These are phyloP conservation scores for Chaenocephalus aceratus DNA, from an alignment of 2,113 vertebrate genomes.

Conservation along the genomic window DNA sequence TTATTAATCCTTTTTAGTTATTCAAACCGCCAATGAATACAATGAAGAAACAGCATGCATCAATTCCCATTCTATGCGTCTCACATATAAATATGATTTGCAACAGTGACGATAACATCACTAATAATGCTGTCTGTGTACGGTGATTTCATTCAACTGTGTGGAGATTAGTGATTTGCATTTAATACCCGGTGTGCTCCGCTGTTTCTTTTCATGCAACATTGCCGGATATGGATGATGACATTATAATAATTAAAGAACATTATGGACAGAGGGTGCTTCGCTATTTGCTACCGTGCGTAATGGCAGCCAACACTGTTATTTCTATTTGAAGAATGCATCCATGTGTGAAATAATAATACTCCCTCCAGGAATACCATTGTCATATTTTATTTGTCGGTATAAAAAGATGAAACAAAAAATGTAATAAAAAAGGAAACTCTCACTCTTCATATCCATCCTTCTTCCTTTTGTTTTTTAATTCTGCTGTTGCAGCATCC, in stretches of 20 bases:
- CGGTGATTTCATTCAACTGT: conserved; percentile 78
- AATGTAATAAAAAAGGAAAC: conserved; percentile 69
- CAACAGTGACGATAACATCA: conserved; percentile 73
- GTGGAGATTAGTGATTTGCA: conserved; percentile 81
- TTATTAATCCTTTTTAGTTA: background rate
- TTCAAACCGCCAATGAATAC: conserved; percentile 17
- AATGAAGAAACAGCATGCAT: conserved; percentile 26
- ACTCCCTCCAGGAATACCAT: conserved; percentile 82
- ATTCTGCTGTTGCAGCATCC: conserved; percentile 87
- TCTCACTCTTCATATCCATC: conserved; percentile 68
- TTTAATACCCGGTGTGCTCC: conserved; percentile 78
- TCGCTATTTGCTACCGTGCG: conserved; percentile 70
- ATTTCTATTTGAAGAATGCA: conserved; percentile 84
- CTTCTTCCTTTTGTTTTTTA: conserved; percentile 70
- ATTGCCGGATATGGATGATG: conserved; percentile 83
- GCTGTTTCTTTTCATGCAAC: conserved; percentile 79
- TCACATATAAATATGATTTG: conserved; percentile 62
- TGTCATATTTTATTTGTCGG: conserved; percentile 82
- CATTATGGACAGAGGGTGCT: conserved; percentile 81
- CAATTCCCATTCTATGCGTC: conserved; percentile 20
- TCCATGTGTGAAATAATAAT: conserved; percentile 86
- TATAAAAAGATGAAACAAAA: conserved; percentile 70
- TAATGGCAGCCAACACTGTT: conserved; percentile 82
- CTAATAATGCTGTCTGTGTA: conserved; percentile 77
- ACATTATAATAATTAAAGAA: conserved; percentile 87